Percentiles rank a stretch among this genome's conserved stretches.
These are phyloP conservation scores for Tenualosa ilisha DNA, from an alignment of 2,797 vertebrate species.

Conservation along the genomic window DNA sequence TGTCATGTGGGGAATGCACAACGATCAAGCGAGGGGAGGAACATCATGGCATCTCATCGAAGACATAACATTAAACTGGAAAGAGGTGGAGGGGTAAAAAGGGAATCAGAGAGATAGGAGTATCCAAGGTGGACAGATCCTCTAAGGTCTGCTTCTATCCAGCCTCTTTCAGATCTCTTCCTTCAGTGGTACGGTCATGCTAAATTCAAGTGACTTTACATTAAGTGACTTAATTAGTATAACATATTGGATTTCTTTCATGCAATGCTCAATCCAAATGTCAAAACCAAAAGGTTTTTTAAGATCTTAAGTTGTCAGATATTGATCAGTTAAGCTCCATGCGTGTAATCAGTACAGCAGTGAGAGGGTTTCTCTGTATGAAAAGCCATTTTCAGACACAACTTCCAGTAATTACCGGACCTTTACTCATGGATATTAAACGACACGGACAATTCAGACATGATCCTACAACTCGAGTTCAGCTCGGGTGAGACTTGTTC, in stretches of 20 bases:
- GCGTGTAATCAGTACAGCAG: too few relatives aligned
- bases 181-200: background rate
- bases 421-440: too few relatives aligned
- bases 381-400: too few relatives aligned
- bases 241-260: background rate
- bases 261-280: background rate
- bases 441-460: too few relatives aligned
- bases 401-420: too few relatives aligned
- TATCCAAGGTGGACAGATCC: background rate
- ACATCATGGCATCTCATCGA: background rate
- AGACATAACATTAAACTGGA: background rate
- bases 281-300: too few relatives aligned
- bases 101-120: background rate
- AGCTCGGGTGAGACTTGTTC: too few relatives aligned
- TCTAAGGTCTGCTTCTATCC: background rate
- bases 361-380: too few relatives aligned
- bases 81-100: background rate
- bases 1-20: background rate
- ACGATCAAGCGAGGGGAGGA: background rate
- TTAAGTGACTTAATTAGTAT: background rate
- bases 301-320: background rate
- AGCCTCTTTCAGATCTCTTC: background rate
- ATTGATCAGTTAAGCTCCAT: background rate
- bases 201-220: background rate
- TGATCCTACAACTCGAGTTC: too few relatives aligned